Percentiles rank a stretch among this genome's conserved stretches.
phyloP scores from a whole-genome alignment of 1,140 invertebrate genomes.

The Teleogryllus occipitalis region DNA sequence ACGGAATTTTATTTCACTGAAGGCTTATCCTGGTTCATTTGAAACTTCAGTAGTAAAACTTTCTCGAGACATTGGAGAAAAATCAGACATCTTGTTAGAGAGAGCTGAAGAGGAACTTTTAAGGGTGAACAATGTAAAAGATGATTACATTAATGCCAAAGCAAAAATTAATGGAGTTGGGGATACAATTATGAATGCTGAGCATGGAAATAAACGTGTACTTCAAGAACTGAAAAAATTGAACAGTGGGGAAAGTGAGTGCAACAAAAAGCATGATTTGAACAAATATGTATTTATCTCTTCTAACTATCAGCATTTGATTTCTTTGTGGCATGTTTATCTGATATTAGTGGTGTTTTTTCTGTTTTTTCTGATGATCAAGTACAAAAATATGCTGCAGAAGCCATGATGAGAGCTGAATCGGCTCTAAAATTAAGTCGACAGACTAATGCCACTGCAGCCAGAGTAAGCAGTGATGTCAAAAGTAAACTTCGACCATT shows the following conservation, averaged over 20 bases:
- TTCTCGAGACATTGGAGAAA: background rate
- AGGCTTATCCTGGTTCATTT: background rate
- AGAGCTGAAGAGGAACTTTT: background rate
- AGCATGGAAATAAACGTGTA: background rate
- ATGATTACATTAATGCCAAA: background rate
- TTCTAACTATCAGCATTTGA: background rate
- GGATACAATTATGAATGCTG: background rate
- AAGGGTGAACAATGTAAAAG: background rate
- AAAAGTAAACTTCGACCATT: constrained; percentile 38
- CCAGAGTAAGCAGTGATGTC: constrained; percentile 36
- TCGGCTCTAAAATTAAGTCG: constrained; percentile 28
- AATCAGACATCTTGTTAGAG: background rate
- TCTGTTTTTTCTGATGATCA: constrained; percentile 20
- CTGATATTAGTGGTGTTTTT: constrained; percentile 3
- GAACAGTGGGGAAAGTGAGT: background rate
- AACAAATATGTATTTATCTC: background rate
- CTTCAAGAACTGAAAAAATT: background rate
- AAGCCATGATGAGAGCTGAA: constrained; percentile 17
- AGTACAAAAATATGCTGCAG: constrained; percentile 23
- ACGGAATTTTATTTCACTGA: background rate
- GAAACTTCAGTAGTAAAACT: background rate
- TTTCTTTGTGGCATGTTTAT: constrained; percentile 7
- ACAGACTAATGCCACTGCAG: constrained; percentile 38
- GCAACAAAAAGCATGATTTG: background rate
- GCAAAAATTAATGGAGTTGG: background rate